Percentiles rank a stretch among this genome's conserved stretches.
Evolutionary conservation across 37 sponge, comb jelly and placozoan species (phyloP).

Genomic region (Diacarnus erythraeanus): DNA sequence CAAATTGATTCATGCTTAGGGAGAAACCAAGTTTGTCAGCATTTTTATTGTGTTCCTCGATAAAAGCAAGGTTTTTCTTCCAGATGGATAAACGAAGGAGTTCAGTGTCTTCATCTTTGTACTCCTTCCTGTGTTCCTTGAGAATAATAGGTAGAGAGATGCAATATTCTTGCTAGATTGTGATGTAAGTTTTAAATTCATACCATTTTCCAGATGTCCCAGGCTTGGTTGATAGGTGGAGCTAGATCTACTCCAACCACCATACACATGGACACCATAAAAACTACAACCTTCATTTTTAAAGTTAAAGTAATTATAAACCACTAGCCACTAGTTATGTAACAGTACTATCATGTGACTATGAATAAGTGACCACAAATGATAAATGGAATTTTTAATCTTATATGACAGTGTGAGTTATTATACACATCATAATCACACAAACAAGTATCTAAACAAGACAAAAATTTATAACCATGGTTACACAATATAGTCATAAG

Average conservation of each 20-base stretch:
- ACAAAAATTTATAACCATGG: too few species aligned
- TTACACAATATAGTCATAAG: too few species aligned
- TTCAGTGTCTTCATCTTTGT: constrained; percentile 31
- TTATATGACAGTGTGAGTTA: too few species aligned
- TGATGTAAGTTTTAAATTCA: constrained; percentile 1
- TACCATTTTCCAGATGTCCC: neutral
- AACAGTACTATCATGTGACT: too few species aligned
- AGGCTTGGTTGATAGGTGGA: neutral
- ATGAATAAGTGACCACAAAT: too few species aligned
- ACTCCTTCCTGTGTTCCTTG: constrained; percentile 36
- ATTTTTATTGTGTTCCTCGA: constrained; percentile 56
- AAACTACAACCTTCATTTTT: neutral
- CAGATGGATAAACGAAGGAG: constrained; percentile 36
- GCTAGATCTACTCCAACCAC: constrained; percentile 1
- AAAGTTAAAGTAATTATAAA: neutral
- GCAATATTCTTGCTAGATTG: neutral
- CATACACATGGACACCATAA: too few species aligned
- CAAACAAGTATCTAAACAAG: too few species aligned
- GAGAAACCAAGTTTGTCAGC: constrained; percentile 53
- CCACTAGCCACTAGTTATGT: too few species aligned
- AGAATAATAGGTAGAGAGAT: too few species aligned
- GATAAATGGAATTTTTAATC: too few species aligned
- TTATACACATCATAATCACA: too few species aligned
- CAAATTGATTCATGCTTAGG: constrained; percentile 60
- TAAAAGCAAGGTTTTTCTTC: constrained; percentile 53